Percentiles rank a stretch among this genome's conserved stretches.
Evolutionary conservation across 2,888 invertebrate genomes (phyloP).

Genomic region (Ametastegia equiseti): DNA sequence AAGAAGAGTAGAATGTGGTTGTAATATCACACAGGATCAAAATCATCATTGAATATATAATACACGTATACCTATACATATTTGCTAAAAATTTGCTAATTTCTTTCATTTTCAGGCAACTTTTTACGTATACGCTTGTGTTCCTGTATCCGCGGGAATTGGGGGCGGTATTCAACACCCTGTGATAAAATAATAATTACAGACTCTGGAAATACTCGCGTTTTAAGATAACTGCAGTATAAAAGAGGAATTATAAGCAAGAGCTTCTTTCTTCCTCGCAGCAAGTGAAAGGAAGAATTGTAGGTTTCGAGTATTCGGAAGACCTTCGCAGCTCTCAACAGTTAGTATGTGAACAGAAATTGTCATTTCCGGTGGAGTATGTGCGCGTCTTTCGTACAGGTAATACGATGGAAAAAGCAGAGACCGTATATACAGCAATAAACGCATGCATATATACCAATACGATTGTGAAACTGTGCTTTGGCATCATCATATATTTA

Average conservation of each 20-base stretch:
- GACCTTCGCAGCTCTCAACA: constrained; percentile 15
- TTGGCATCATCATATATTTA: no score
- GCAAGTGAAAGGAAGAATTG: constrained; percentile 33
- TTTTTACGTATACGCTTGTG: no score
- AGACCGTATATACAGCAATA: not conserved
- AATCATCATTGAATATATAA: not conserved
- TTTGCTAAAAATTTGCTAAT: not conserved
- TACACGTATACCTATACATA: not conserved
- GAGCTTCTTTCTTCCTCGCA: not conserved
- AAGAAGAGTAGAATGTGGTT: not conserved
- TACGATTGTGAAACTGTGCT: no score
- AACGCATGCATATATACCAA: no score
- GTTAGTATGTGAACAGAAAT: constrained; percentile 32
- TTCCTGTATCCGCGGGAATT: no score
- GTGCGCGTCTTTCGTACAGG: not conserved
- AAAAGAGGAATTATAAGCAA: not conserved
- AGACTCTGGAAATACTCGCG: no score
- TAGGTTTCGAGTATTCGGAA: not conserved
- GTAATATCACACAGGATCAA: not conserved
- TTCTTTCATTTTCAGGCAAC: no score
- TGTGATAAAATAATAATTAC: no score
- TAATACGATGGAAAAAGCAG: not conserved
- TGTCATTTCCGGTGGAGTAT: constrained; percentile 30
- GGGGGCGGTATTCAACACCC: no score
- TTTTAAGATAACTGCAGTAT: no score